phyloP scores from a whole-genome alignment of 92 coral and sea anemone genomes.

The Phenganax marumi region DNA sequence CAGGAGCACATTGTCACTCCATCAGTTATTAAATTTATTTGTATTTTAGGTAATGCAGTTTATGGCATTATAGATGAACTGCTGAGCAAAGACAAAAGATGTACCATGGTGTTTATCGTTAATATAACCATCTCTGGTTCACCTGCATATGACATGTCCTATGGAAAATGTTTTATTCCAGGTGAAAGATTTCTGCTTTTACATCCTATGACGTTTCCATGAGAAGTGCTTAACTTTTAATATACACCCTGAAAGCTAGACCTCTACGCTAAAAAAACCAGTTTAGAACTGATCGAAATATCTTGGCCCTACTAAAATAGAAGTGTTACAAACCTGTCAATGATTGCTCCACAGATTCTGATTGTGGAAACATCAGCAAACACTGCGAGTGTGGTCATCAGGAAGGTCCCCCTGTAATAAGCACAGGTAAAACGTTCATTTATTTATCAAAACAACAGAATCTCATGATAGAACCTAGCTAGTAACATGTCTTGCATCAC shows the following conservation, averaged over 20 bases:
- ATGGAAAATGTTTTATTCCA: slow-evolving; percentile 32
- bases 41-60: slow-evolving; percentile 4
- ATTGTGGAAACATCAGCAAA: too few species aligned
- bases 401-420: too few species aligned
- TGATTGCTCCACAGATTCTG: too few species aligned
- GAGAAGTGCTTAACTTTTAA: background rate
- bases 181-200: background rate
- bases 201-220: background rate
- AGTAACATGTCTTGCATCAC: too few species aligned
- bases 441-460: too few species aligned
- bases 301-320: too few species aligned
- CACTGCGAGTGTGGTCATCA: too few species aligned
- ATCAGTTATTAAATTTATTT: background rate
- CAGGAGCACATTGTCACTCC: background rate
- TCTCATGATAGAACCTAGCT: too few species aligned
- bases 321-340: too few species aligned
- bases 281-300: too few species aligned
- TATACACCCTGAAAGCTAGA: background rate
- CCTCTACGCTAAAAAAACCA: too few species aligned
- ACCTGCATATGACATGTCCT: slow-evolving; percentile 15
- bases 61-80: background rate
- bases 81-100: background rate
- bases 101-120: slow-evolving; percentile 26
- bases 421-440: too few species aligned
- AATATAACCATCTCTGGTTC: background rate